These are phyloP conservation scores for Rosalia funebris DNA, from an alignment of 2,888 invertebrate species.

Conservation along the genomic window DNA sequence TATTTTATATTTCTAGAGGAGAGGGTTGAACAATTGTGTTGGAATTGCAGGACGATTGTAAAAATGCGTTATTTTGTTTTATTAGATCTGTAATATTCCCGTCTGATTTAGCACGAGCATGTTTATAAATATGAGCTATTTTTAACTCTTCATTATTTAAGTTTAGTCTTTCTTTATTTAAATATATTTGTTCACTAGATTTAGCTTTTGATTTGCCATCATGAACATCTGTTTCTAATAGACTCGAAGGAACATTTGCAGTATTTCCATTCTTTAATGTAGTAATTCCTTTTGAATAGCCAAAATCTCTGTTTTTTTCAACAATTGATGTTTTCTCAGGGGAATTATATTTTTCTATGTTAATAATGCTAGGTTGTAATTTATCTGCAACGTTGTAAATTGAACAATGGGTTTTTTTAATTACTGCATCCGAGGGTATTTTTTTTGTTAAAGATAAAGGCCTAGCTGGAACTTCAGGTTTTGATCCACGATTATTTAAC, in stretches of 20 bases:
- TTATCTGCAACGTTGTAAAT: conserved; percentile 77
- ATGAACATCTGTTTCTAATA: conserved; percentile 8
- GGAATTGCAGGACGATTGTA: background rate
- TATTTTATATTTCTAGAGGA: no score
- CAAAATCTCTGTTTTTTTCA: no score
- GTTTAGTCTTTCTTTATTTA: conserved; percentile 51
- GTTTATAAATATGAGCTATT: conserved; percentile 59
- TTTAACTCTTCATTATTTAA: conserved; percentile 53
- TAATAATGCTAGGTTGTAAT: conserved; percentile 73
- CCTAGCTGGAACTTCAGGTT: conserved; percentile 84
- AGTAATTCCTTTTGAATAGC: no score
- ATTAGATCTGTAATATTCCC: conserved; percentile 61
- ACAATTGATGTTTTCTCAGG: no score
- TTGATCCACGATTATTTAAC: conserved; percentile 66
- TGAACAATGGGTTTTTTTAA: conserved; percentile 73
- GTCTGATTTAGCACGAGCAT: conserved; percentile 63
- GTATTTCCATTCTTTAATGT: no score
- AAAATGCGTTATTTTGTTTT: conserved; percentile 12
- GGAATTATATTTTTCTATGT: no score
- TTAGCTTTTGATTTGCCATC: conserved; percentile 24
- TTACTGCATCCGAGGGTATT: conserved; percentile 57
- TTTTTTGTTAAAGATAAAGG: conserved; percentile 72
- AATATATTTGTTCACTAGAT: conserved; percentile 47
- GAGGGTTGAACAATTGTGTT: no score
- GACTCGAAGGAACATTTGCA: background rate